phyloP scores from a whole-genome alignment of 2,113 vertebrate genomes.

The Thalassoma bifasciatum region DNA sequence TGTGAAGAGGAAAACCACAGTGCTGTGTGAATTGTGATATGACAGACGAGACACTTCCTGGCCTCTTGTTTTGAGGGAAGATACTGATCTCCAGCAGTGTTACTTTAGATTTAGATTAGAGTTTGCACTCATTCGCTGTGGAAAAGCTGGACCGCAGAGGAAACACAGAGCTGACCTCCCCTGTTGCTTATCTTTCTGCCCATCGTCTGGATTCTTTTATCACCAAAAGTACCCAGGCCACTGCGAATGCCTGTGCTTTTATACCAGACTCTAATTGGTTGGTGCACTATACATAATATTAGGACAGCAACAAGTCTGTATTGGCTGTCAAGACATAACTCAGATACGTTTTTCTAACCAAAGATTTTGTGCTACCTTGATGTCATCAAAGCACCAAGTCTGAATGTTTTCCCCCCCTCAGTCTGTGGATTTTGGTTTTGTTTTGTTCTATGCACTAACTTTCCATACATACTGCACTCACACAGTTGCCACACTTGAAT shows the following conservation, averaged over 20 bases:
- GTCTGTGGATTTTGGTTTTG: neutral
- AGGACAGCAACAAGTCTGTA: constrained; percentile 6
- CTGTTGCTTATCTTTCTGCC: constrained; percentile 65
- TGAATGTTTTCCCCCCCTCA: neutral
- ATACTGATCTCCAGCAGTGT: constrained; percentile 67
- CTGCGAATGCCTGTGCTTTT: constrained; percentile 35
- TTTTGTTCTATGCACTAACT: constrained; percentile 15
- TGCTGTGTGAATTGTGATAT: constrained; percentile 70
- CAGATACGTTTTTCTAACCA: too few species aligned
- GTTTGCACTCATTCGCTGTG: constrained; percentile 44
- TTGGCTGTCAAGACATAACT: neutral
- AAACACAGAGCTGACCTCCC: constrained; percentile 68
- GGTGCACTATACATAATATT: constrained; percentile 20
- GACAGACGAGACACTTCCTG: constrained; percentile 78
- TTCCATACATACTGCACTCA: neutral
- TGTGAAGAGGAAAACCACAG: constrained; percentile 74
- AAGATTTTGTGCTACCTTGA: neutral
- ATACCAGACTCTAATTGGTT: neutral
- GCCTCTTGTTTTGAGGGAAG: constrained; percentile 68
- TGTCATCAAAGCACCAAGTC: neutral
- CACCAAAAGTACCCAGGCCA: constrained; percentile 56
- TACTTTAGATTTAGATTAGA: constrained; percentile 57
- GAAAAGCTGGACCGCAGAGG: constrained; percentile 52
- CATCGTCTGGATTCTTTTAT: constrained; percentile 70
- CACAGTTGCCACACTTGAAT: constrained; percentile 2